Evolutionary conservation across 2,797 vertebrate species (phyloP).

Genomic region (Myotis vivesi): DNA sequence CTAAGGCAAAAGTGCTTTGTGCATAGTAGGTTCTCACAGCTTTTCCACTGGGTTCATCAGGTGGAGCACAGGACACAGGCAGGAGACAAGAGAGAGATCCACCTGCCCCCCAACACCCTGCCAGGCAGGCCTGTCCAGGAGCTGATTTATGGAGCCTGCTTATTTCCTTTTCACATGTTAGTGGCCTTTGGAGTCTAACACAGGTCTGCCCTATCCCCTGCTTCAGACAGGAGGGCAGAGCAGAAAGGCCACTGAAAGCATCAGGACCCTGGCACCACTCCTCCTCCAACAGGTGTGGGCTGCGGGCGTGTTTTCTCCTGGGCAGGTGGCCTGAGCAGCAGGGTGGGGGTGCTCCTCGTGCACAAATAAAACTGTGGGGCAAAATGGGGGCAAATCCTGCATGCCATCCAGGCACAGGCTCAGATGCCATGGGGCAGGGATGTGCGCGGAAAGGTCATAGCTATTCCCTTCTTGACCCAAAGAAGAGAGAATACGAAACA

Average conservation of each 20-base stretch:
- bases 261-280: not conserved
- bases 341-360: not conserved
- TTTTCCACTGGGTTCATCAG: not conserved
- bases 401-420: not conserved
- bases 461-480: not conserved
- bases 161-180: slow-evolving; percentile 30
- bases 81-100: not conserved
- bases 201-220: slow-evolving; percentile 37
- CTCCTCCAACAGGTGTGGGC: not conserved
- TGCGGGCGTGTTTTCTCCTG: not conserved
- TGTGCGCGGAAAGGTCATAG: not conserved
- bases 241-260: not conserved
- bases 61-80: not conserved
- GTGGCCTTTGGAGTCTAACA: slow-evolving; percentile 4
- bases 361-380: not conserved
- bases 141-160: slow-evolving; percentile 5
- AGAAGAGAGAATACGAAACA: not conserved
- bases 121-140: not conserved
- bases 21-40: not conserved
- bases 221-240: not conserved
- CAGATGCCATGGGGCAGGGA: not conserved
- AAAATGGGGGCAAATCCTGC: not conserved
- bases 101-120: not conserved
- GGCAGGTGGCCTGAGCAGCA: not conserved
- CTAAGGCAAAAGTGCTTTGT: not conserved